Conservation (phyloP, 2,113 vertebrate genomes). For the Campylomormyrus numenius region DNA sequence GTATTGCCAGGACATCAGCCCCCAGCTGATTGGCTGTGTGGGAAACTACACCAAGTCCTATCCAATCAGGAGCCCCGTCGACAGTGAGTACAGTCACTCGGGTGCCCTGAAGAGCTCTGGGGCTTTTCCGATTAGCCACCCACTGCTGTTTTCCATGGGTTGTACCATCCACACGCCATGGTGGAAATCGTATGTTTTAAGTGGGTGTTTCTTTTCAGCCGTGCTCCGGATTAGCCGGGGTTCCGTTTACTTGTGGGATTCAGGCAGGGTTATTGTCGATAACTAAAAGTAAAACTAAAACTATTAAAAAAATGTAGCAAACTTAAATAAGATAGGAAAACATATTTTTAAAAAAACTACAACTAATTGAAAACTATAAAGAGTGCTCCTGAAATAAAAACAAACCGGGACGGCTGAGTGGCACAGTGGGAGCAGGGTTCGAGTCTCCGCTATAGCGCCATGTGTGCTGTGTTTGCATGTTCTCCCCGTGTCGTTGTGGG, state of each 20-base stretch:
- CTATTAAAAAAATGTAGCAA: background rate
- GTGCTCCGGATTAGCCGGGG: background rate
- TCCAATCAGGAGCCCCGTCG: conserved; percentile 88
- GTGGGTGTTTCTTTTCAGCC: background rate
- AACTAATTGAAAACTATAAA: background rate
- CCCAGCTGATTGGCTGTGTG: conserved; percentile 84
- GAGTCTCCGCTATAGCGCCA: background rate
- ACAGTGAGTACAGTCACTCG: conserved; percentile 69
- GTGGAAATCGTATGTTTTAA: background rate
- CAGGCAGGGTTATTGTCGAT: background rate
- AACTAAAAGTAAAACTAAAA: background rate
- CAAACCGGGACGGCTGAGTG: background rate
- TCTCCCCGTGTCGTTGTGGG: background rate
- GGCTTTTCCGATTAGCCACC: background rate
- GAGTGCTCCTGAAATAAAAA: background rate
- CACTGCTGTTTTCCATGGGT: background rate
- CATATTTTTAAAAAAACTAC: background rate
- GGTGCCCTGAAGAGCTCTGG: background rate
- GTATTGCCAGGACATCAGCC: conserved; percentile 84
- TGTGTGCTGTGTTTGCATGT: background rate
- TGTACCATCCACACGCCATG: background rate
- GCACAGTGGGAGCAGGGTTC: background rate
- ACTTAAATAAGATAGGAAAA: background rate
- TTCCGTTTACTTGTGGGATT: background rate
- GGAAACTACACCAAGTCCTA: conserved; percentile 95